Percentiles rank a stretch among this genome's conserved stretches.
Conservation (phyloP, 1,140 invertebrate species). For the Eumaeus atala region DNA sequence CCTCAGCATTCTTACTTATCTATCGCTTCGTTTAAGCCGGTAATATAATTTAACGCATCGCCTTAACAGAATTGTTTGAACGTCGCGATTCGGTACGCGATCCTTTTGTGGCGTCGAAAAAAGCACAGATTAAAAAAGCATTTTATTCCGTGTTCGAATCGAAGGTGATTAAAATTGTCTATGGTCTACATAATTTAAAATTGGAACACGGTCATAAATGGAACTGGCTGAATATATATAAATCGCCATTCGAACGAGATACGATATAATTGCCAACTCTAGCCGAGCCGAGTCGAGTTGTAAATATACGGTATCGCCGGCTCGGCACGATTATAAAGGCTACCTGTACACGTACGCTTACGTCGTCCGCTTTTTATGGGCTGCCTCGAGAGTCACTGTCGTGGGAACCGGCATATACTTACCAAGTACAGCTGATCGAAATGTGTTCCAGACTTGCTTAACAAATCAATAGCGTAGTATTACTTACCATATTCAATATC, state of each 20-base stretch:
- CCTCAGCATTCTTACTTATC: conserved; percentile 41
- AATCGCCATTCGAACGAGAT: conserved; percentile 20
- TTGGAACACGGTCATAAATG: conserved; percentile 27
- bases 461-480: conserved; percentile 71
- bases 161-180: conserved; percentile 31
- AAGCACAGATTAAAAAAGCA: conserved; percentile 18
- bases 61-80: conserved; percentile 34
- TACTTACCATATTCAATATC: conserved; percentile 53
- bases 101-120: conserved; percentile 5
- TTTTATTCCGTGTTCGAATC: conserved; percentile 24
- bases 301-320: conserved; percentile 30
- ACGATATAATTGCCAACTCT: conserved; percentile 2
- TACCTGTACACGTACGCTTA: conserved; percentile 63
- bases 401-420: conserved; percentile 71
- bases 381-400: conserved; percentile 70
- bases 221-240: conserved; percentile 25
- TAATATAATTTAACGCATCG: conserved; percentile 66
- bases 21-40: conserved; percentile 39
- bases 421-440: conserved; percentile 69
- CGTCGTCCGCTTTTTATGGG: conserved; percentile 66
- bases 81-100: conserved; percentile 9
- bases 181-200: conserved; percentile 24
- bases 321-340: conserved; percentile 57
- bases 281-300: conserved; percentile 3
- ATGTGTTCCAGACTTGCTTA: conserved; percentile 74